Base-by-base conservation (phyloP, 1,140 invertebrate genomes). In the Hylaeus anthracinus region DNA sequence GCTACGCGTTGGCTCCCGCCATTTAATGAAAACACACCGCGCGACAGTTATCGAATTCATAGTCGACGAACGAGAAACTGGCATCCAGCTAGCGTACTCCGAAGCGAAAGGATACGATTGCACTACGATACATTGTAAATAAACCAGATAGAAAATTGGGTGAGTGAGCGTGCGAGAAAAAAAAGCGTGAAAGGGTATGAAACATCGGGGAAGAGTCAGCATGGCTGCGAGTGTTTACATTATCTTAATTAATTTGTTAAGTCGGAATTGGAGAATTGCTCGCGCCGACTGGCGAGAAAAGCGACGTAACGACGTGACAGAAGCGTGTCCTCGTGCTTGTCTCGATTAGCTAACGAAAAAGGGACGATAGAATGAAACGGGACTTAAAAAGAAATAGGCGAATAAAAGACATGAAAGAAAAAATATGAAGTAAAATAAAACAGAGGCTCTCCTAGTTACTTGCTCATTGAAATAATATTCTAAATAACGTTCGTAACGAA, bases 391-490 rank as follows among this genome's bases (percentile, higher is more conserved):
- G 45, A 70, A 55, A 73, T 4, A 55, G 73, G 45, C 37, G 48
- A 48, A 55, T 14, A 81, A 72, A 53, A 69, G 41, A 67, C 4
- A 15, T n/a, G 12, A 58, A 48, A 67, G 70, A 48, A 71, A 61
- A 63, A 83, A 26, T 26, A 26, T 26, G 65, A 51, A 66, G 51
- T 84, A 79, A 81, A 26, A 63, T 71, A 71, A 78, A 71, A 81
- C 55, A 74, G 71, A 70, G 43, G 56, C 70, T 79, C 84, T 89
- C 82, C 83, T 85, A 89, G 87, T 89, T 88, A 89, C 83, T 88
- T 89, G 89, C 89, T 89, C 88, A 89, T 88, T 88, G 79, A 90
- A 88, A 90, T 88, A 89, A 89, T 90, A 88, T 90, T 89, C 88
- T 90, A 90, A 90, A 89, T 88, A 87, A 88, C 83, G 88, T 85